These are phyloP conservation scores for Chroicocephalus ridibundus DNA, from an alignment of 2,113 vertebrate species.

Conservation along the genomic window DNA sequence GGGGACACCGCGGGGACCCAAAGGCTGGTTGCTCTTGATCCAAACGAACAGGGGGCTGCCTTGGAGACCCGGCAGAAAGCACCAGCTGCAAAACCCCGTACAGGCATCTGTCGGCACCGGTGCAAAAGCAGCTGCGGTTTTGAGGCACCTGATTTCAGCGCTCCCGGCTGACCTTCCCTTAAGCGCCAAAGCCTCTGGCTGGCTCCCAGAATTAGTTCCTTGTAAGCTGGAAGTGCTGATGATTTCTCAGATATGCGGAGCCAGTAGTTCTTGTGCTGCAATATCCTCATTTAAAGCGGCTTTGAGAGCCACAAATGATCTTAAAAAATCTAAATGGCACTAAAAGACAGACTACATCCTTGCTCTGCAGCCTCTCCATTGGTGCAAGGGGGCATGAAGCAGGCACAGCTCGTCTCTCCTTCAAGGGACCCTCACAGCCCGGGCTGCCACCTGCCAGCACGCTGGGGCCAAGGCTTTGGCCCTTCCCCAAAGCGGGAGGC, in stretches of 20 bases:
- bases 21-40: background rate
- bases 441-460: background rate
- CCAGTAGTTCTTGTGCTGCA: background rate
- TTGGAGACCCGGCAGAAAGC: background rate
- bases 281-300: background rate
- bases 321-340: background rate
- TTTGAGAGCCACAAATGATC: background rate
- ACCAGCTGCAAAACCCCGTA: background rate
- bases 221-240: background rate
- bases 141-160: background rate
- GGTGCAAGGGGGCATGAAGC: background rate
- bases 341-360: background rate
- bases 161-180: background rate
- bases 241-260: background rate
- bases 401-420: background rate
- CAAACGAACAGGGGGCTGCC: background rate
- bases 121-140: background rate
- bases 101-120: background rate
- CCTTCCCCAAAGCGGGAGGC: background rate
- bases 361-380: background rate
- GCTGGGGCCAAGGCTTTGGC: background rate
- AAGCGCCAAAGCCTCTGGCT: background rate
- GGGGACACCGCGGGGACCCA: fast-evolving
- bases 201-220: background rate
- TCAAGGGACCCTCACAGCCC: background rate